Percentiles rank a stretch among this genome's conserved stretches.
Conservation (phyloP, 2,113 vertebrate genomes). For the Hemichromis elongatus region DNA sequence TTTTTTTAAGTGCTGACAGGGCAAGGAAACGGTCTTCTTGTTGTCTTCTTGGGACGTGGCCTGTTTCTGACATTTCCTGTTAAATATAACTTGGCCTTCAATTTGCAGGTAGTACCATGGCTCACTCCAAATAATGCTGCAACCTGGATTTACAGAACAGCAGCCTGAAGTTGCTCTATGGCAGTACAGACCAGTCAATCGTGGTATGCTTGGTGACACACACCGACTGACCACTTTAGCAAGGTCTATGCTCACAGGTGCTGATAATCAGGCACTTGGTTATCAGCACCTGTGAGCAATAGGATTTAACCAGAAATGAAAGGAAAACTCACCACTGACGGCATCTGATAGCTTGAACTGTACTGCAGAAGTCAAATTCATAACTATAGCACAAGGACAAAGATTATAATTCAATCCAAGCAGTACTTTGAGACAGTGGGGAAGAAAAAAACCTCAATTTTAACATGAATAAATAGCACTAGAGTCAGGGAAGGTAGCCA, state of each 20-base stretch:
- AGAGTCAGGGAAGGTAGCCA: neutral
- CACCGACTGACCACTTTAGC: neutral
- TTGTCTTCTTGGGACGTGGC: neutral
- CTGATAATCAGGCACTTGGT: neutral
- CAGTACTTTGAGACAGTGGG: neutral
- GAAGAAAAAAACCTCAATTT: neutral
- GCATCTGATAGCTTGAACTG: neutral
- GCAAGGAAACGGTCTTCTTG: no score
- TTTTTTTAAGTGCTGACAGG: neutral
- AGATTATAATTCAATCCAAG: neutral
- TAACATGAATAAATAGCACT: neutral
- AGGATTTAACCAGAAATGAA: neutral
- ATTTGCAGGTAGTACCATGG: neutral
- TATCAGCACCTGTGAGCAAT: neutral
- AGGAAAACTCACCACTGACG: neutral
- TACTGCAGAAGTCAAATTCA: neutral
- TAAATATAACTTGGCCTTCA: neutral
- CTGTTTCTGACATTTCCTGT: neutral
- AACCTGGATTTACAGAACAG: neutral
- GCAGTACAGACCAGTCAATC: neutral
- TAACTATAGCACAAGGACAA: neutral
- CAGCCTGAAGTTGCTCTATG: neutral
- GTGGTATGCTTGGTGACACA: neutral
- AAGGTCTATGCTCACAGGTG: neutral
- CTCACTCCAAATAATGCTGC: neutral